Evolutionary conservation across 2,888 invertebrate genomes (phyloP).

Genomic region (Ophion slaviceki): DNA sequence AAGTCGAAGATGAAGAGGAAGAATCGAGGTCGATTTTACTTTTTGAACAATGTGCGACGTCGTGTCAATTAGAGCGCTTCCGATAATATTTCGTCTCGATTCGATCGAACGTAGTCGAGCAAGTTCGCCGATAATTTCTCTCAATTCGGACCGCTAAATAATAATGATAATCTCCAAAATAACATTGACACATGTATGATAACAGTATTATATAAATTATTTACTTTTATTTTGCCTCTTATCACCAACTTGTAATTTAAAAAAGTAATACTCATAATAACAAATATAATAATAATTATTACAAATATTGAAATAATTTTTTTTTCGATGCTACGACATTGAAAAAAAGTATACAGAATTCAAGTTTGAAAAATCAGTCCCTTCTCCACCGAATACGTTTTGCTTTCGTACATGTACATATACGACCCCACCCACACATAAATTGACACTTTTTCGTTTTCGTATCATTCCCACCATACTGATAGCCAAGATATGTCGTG

Average conservation of each 20-base stretch:
- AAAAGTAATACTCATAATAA: not conserved
- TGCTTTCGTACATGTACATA: not conserved
- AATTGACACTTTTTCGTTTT: not conserved
- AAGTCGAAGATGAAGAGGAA: not conserved
- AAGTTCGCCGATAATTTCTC: not conserved
- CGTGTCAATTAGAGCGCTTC: constrained; percentile 38
- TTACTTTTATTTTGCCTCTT: not conserved
- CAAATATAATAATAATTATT: not conserved
- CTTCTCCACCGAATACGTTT: not conserved
- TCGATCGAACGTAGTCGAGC: constrained; percentile 9
- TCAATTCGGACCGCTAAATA: not conserved
- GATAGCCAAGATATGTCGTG: not conserved
- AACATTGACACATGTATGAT: not conserved
- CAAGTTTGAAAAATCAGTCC: too few relatives aligned
- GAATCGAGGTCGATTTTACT: not conserved
- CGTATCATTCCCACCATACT: not conserved
- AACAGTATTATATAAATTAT: not conserved
- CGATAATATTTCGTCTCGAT: not conserved
- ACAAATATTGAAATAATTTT: not conserved
- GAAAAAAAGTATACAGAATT: not conserved
- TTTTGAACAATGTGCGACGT: constrained; percentile 14
- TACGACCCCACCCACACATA: not conserved
- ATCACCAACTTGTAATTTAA: not conserved
- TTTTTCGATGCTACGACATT: not conserved
- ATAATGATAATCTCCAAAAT: not conserved